Evolutionary conservation across 2,797 vertebrate genomes (phyloP).

Genomic region (Hephaestus fuliginosus): DNA sequence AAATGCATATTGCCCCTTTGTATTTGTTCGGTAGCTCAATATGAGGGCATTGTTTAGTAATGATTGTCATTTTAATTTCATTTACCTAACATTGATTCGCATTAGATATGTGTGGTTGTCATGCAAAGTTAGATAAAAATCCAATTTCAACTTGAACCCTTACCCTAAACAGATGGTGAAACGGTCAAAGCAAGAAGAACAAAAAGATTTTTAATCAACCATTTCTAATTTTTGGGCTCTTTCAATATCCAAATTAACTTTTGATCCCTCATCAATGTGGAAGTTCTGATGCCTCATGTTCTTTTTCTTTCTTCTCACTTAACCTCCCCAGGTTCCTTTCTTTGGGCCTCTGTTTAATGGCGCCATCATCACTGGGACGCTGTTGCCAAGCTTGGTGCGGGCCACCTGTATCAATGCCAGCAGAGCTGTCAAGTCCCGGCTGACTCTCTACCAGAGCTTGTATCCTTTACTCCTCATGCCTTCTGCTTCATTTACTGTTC

Average conservation of each 20-base stretch:
- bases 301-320: neutral
- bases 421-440: slow-evolving; percentile 96
- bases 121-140: slow-evolving; percentile 80
- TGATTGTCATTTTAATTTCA: slow-evolving; percentile 87
- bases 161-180: slow-evolving; percentile 80
- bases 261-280: neutral
- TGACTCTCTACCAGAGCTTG: slow-evolving; percentile 99
- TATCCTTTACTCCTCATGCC: slow-evolving; percentile 90
- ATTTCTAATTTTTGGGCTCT: slow-evolving; percentile 11
- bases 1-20: slow-evolving; percentile 85
- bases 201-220: slow-evolving; percentile 52
- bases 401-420: slow-evolving; percentile 99
- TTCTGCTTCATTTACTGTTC: slow-evolving; percentile 55
- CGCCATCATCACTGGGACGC: slow-evolving; percentile 93
- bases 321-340: slow-evolving; percentile 91
- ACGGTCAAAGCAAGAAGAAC: slow-evolving; percentile 46
- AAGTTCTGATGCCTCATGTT: slow-evolving; percentile 11
- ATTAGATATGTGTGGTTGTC: slow-evolving; percentile 82
- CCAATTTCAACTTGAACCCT: slow-evolving; percentile 75
- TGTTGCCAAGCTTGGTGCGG: slow-evolving; percentile 95
- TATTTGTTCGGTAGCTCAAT: slow-evolving; percentile 88
- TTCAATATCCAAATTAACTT: slow-evolving; percentile 3
- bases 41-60: slow-evolving; percentile 86
- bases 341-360: slow-evolving; percentile 97
- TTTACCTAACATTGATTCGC: slow-evolving; percentile 82